Evolutionary conservation across 2,113 vertebrate species (phyloP).

Genomic region (Neotoma lepida): DNA sequence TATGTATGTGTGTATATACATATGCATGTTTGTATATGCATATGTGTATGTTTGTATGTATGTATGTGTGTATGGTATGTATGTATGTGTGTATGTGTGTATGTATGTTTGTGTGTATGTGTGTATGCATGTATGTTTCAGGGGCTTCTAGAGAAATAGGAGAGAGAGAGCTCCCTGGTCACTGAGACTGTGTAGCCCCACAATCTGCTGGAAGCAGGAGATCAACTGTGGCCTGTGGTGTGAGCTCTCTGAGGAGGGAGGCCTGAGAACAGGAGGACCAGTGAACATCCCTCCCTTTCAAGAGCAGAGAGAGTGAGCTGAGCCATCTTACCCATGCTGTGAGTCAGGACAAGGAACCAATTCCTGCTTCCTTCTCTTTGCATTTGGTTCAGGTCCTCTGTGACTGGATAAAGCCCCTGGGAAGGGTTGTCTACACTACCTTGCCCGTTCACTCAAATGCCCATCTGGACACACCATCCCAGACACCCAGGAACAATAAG

Average conservation of each 20-base stretch:
- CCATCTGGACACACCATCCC: not conserved
- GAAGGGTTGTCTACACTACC: not conserved
- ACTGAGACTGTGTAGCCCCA: not conserved
- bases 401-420: not conserved
- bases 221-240: not conserved
- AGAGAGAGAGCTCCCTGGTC: not conserved
- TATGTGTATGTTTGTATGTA: not conserved
- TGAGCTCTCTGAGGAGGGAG: not conserved
- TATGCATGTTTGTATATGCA: not conserved
- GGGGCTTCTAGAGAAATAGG: not conserved
- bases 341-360: not conserved
- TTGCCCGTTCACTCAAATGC: not conserved
- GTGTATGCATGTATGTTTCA: not conserved
- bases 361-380: not conserved
- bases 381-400: not conserved
- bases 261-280: too few species aligned
- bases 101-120: not conserved
- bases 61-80: not conserved
- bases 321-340: not conserved
- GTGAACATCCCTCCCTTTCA: too few species aligned
- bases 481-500: not conserved
- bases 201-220: not conserved
- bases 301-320: not conserved
- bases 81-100: too few species aligned
- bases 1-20: not conserved